A percentile compares a stretch with the other conserved stretches of the same genome.
Evolutionary conservation across 2,113 vertebrate species (phyloP).

Genomic region (Chlamydotis undulata): DNA sequence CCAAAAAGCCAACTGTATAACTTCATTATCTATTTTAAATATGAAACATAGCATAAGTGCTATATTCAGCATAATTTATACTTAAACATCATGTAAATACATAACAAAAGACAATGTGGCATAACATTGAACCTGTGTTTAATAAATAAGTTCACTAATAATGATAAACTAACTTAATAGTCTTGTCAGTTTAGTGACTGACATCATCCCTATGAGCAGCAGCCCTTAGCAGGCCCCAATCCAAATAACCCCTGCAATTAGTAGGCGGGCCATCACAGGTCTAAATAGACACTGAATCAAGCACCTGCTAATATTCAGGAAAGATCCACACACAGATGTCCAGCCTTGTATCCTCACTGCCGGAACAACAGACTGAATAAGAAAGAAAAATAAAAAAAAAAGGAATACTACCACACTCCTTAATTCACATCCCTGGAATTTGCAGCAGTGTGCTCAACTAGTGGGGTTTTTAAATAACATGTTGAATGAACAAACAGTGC

Average conservation of each 20-base stretch:
- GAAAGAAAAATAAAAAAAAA: neutral
- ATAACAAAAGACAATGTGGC: neutral
- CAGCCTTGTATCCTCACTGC: neutral
- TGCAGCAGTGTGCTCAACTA: neutral
- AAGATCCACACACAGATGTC: neutral
- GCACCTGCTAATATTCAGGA: neutral
- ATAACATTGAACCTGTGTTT: neutral
- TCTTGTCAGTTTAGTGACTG: constrained; percentile 2
- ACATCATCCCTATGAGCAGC: constrained; percentile 29
- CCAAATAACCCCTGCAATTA: neutral
- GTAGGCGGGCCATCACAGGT: neutral
- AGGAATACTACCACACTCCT: neutral
- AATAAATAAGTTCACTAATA: constrained; percentile 13
- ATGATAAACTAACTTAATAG: constrained; percentile 27
- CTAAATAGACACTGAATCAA: neutral
- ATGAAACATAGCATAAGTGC: neutral
- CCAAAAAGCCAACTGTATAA: neutral
- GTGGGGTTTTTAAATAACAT: neutral
- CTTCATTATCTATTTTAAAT: constrained; percentile 6
- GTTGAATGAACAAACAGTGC: neutral
- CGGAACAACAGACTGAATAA: neutral
- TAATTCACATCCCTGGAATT: neutral
- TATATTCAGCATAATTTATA: neutral
- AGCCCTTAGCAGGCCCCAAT: neutral
- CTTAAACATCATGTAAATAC: neutral